Evolutionary conservation across 2,888 invertebrate genomes (phyloP).

Genomic region (Drosophila imparisetae): DNA sequence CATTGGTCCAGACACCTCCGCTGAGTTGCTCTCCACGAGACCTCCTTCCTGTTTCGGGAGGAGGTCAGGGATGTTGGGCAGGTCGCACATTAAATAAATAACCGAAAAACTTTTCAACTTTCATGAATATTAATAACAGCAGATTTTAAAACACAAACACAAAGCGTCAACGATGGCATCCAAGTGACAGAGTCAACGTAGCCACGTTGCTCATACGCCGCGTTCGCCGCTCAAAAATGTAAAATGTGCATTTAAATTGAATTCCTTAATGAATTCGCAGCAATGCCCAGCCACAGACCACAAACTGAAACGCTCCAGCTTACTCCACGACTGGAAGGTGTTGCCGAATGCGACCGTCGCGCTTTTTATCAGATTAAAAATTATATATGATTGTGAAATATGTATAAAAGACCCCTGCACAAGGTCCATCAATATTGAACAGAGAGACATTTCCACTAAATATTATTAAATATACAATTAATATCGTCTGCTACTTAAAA

Average conservation of each 20-base stretch:
- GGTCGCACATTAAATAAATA: slow-evolving; percentile 73
- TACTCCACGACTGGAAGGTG: slow-evolving; percentile 34
- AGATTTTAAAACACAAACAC: slow-evolving; percentile 53
- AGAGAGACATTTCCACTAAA: not conserved
- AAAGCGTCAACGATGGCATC: slow-evolving; percentile 46
- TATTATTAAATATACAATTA: not conserved
- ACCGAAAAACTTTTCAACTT: slow-evolving; percentile 75
- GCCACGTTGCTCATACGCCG: slow-evolving; percentile 59
- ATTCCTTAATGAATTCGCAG: slow-evolving; percentile 75
- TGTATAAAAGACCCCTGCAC: slow-evolving; percentile 1
- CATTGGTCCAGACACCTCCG: slow-evolving; percentile 38
- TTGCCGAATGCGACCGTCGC: slow-evolving; percentile 51
- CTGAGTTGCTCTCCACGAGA: slow-evolving; percentile 12
- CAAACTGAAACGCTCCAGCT: slow-evolving; percentile 20
- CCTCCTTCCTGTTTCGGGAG: slow-evolving; percentile 6
- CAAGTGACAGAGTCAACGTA: slow-evolving; percentile 54
- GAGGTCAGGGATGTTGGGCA: not conserved
- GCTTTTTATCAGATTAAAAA: slow-evolving; percentile 62
- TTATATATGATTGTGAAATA: slow-evolving; percentile 34
- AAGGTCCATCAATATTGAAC: not conserved
- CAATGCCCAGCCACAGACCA: slow-evolving; percentile 52
- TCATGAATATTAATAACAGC: slow-evolving; percentile 78
- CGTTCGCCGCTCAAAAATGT: slow-evolving; percentile 58
- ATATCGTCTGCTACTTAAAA: not conserved
- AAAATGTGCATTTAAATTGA: slow-evolving; percentile 77